Evolutionary conservation across 2,797 vertebrate species (phyloP).

Genomic region (Malacoraja senta): DNA sequence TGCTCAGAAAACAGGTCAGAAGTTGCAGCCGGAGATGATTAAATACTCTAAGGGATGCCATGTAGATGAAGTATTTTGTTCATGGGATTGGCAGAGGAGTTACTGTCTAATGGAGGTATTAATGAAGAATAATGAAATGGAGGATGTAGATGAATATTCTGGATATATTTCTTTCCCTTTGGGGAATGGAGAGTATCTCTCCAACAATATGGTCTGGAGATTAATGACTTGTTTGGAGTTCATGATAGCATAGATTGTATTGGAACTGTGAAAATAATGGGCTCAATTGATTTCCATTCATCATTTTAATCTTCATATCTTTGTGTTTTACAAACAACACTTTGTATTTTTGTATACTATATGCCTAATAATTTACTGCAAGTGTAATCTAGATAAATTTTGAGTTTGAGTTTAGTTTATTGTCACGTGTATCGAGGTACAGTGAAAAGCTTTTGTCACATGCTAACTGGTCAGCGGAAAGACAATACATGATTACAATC

Average conservation of each 20-base stretch:
- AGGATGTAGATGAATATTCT: neutral
- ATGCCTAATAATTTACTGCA: neutral
- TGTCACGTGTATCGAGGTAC: too few species aligned
- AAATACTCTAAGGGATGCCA: neutral
- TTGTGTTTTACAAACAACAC: neutral
- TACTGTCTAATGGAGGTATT: neutral
- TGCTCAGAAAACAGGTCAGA: neutral
- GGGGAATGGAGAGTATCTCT: neutral
- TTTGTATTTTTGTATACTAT: neutral
- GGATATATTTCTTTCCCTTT: neutral
- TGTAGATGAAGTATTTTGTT: neutral
- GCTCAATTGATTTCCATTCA: too few species aligned
- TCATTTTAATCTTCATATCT: neutral
- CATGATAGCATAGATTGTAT: too few species aligned
- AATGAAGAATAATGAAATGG: neutral
- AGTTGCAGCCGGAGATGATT: neutral
- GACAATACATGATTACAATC: too few species aligned
- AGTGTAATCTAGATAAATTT: neutral
- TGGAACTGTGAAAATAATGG: too few species aligned
- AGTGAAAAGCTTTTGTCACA: too few species aligned
- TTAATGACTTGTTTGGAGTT: too few species aligned
- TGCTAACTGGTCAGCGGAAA: too few species aligned
- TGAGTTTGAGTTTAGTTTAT: too few species aligned
- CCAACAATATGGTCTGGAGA: too few species aligned
- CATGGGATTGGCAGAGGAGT: neutral